Evolutionary conservation across 2,888 invertebrate species (phyloP).

Genomic region (Epiblema foenella): DNA sequence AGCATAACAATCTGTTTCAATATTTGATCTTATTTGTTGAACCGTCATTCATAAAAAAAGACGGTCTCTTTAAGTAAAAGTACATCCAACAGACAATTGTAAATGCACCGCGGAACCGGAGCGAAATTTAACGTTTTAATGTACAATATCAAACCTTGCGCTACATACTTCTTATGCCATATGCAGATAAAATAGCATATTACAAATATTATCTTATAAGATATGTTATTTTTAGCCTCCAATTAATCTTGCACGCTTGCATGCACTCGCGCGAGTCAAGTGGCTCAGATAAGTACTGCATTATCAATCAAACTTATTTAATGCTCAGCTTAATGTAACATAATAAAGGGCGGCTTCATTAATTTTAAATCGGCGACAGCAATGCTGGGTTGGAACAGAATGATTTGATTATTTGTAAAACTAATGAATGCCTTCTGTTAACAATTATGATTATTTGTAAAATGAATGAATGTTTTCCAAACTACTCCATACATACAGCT

Average conservation of each 20-base stretch:
- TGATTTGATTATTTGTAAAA: not conserved
- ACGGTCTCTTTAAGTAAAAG: not conserved
- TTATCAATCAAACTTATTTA: constrained; percentile 54
- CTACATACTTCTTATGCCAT: not conserved
- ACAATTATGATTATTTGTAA: no score
- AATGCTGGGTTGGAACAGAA: not conserved
- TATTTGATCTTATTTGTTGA: not conserved
- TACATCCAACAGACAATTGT: no score
- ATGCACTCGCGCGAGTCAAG: constrained; percentile 36
- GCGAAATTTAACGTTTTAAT: no score
- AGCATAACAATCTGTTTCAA: not conserved
- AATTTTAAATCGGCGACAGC: constrained; percentile 26
- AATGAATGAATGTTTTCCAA: no score
- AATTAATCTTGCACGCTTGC: constrained; percentile 38
- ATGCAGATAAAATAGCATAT: constrained; percentile 17
- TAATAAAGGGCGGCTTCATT: constrained; percentile 32
- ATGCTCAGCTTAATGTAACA: constrained; percentile 34
- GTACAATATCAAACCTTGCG: not conserved
- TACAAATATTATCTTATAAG: constrained; percentile 14
- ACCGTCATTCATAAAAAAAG: not conserved
- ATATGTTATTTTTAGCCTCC: constrained; percentile 34
- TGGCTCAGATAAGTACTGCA: constrained; percentile 49
- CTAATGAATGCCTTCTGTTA: no score
- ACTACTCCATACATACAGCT: no score
- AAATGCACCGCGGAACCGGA: no score